Base-by-base conservation (phyloP, 2,113 vertebrate species). In the Pholis gunnellus region DNA sequence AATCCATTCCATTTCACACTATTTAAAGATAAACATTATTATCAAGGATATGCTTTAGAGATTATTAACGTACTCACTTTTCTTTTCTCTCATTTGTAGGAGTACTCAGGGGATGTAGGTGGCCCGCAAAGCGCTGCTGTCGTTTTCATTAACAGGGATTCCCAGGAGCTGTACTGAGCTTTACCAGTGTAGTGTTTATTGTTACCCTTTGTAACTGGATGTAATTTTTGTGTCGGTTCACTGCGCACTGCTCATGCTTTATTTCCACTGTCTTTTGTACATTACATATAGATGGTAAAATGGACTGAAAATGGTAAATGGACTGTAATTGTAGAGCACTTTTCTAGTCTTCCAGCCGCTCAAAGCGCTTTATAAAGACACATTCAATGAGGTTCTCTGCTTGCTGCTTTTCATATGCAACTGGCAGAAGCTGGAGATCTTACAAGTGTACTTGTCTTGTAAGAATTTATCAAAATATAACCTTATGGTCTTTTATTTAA, bases 71-170 rank as follows among this genome's bases (percentile, higher is more conserved):
- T 25, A 18, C 6, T 74, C 1, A 66, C 64, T 59, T 72, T 71
- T 52, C 6, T 77, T 57, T 34, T 67, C 64, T 81, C 65, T 22
- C 18, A 34, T 34, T 34, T 34, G 11, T 72, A 95, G 93, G 71
- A 85, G 5, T 67, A 38, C 42, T 72, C 81, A 6, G 11, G 3
- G 6, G 87, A 18, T 27, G n/a, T 11, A 11, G 38, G 4, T 27
- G 89, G 91, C 72, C 74, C 15, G 31, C 75, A 87, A 27, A 61
- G 71, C n/a, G 3, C 66, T 36, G 2, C 87, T 5, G 57, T 92
- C 11, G 7, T 91, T 89, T 92, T 89, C 71, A 68, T 79, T 14
- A 92, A 92, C 77, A 75, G 29, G 29, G 65, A 81, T 66, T 75
- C 82, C 44, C 80, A 87, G 29, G 67, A 85, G 0, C 8, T 86